Evolutionary conservation across 2,113 vertebrate genomes (phyloP), one percentile per base, ranked within the genome.

Genomic region (Pristiophorus japonicus): DNA sequence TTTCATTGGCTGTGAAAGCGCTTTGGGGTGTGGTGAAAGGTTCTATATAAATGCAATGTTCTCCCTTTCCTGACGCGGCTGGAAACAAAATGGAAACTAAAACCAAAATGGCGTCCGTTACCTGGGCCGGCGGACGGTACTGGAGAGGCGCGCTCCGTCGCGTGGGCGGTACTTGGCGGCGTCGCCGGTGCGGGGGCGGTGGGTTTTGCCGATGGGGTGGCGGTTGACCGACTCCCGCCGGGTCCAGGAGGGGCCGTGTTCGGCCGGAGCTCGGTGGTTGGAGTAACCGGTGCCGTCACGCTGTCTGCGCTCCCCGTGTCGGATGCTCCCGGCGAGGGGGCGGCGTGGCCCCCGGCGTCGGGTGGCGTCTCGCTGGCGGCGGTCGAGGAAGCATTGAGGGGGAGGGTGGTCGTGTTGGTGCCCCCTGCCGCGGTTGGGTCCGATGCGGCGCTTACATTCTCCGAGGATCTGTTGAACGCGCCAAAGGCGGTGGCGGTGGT

Each of bases 241-340:
- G 87, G 51, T 4, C 87, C 47, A 4, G 16, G 47, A 59, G 27
- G 59, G 0, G 47, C 47, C 8, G 6, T 2, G 0, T 30, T n/a
- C 0, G 88, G 30, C 55, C 34, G 20, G 10, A 30, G 5, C 55
- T 91, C 34, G 1, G 59, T 16, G 14, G 55, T 91, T 4, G 34
- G 55, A 20, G 4, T 22, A 1, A 2, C 30, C 12, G 55, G 1
- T 14, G 0, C 0, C 59, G 34, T 0, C 2, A 59, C 0, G 34
- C 1, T 63, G 34, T 5, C n/a, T n/a, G n/a, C n/a, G 55, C 1
- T 34, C 34, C 14, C 55, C 12, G 3, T 34, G 11, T 4, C 87
- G 1, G 51, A 1, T 0, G 12, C 8, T 3, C 10, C 47, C 47
- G 6, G 55, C 0, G 88, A 10, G 34, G 1, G 12, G 0, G 10